These are phyloP conservation scores for Cydia pomonella DNA, from an alignment of 1,140 invertebrate genomes.

Conservation along the genomic window DNA sequence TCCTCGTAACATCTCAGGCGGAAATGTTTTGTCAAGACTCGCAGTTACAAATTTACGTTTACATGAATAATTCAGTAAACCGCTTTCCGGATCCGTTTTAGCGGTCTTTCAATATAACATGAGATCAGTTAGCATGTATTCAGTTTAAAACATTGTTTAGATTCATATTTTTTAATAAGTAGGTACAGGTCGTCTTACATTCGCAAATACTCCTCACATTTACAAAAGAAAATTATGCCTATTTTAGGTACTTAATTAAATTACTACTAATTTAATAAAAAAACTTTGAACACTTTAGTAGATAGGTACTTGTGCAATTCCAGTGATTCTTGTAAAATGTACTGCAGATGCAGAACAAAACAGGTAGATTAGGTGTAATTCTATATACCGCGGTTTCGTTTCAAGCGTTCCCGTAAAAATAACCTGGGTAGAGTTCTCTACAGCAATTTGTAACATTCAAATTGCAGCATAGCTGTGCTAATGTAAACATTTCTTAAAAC, in stretches of 20 bases:
- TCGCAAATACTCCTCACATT: no score
- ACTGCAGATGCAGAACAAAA: no score
- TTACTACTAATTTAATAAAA: no score
- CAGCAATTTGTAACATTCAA: background rate
- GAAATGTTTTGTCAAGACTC: conserved; percentile 15
- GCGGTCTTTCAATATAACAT: conserved; percentile 11
- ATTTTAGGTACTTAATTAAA: no score
- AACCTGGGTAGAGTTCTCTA: background rate
- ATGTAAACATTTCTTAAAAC: background rate
- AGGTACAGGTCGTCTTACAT: background rate
- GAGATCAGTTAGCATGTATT: conserved; percentile 5
- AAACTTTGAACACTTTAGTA: no score
- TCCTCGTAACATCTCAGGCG: background rate
- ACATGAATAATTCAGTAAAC: conserved; percentile 14
- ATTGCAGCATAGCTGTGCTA: background rate
- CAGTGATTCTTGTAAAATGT: no score
- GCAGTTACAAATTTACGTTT: background rate
- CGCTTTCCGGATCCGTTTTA: conserved; percentile 3
- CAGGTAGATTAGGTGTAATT: no score
- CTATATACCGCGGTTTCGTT: no score
- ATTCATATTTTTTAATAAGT: background rate
- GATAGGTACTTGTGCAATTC: no score
- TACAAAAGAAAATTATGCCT: no score
- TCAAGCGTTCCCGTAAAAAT: no score
- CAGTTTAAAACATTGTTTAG: background rate